Base-by-base conservation (phyloP, 2,888 invertebrate genomes). In the Caenorhabditis sulstoni region DNA sequence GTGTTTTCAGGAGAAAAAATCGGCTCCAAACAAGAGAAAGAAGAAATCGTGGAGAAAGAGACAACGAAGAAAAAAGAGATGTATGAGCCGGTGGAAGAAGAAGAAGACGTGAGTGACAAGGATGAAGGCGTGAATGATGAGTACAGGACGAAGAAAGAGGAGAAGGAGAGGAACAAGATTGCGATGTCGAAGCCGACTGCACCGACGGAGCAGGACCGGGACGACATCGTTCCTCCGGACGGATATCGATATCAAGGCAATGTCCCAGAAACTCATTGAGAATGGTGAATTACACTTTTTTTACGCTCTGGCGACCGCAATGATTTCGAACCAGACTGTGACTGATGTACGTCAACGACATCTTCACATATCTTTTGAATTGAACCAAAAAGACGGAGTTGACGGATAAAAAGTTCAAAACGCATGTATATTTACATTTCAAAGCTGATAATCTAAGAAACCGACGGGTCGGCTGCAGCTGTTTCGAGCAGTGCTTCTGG, bases 181-280 rank as follows among this genome's bases (percentile, higher is more conserved):
- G 87, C 58, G 85, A 88, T 53, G 83, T 88, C 55, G 87, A 87
- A 73, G 89, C 86, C 0, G 83, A 83, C 35, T n/a, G 87, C 87
- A 0, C 83, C 86, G n/a, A 73, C 80, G 29, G 83, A 85, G 22
- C 81, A 81, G 9, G 89, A 89, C 74, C 50, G 76, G 8, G 84
- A 86, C 16, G 86, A 86, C 23, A 73, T 89, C 22, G 71, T 89
- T 89, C 61, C 82, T 89, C 0, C 81, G 87, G 8, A 81, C 85
- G 14, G 87, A 88, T 50, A 80, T 89, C 37, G 82, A 87, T 66
- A 59, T 79, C 44, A 80, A 80, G 50, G 83, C 64, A n/a, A 59
- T 88, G 52, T 85, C 87, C 0, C 81, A 87, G n/a, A 80, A 55
- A 4, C 57, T 89, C 44, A 84, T 88, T 47, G 82, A 55, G 7